phyloP scores from a whole-genome alignment of 2,888 invertebrate species.

The Drosophila gaucha region DNA sequence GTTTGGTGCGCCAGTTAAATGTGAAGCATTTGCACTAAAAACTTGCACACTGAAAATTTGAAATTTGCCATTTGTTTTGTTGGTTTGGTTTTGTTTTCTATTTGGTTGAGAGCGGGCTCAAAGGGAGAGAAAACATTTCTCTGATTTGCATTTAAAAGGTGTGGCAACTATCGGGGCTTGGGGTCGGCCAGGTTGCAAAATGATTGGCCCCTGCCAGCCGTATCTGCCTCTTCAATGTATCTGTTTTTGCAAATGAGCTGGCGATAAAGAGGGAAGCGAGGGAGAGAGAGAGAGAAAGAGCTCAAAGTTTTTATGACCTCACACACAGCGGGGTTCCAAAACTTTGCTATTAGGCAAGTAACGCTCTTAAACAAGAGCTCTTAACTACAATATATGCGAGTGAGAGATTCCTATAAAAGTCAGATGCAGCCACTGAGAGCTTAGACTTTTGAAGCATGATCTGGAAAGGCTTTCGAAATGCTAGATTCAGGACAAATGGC shows the following conservation, averaged over 20 bases:
- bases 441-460: background rate
- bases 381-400: constrained; percentile 8
- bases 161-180: constrained; percentile 48
- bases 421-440: background rate
- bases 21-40: constrained; percentile 69
- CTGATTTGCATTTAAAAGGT: constrained; percentile 77
- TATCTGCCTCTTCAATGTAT: constrained; percentile 46
- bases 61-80: constrained; percentile 68
- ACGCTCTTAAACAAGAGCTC: constrained; percentile 31
- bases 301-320: constrained; percentile 33
- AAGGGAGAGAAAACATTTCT: constrained; percentile 59
- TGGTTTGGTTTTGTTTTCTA: constrained; percentile 38
- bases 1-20: constrained; percentile 67
- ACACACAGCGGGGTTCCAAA: constrained; percentile 32
- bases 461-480: background rate
- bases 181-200: constrained; percentile 33
- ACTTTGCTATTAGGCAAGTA: constrained; percentile 44
- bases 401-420: background rate
- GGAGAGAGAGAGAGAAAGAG: background rate
- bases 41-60: constrained; percentile 67
- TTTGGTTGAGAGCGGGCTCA: constrained; percentile 13
- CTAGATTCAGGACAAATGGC: no score
- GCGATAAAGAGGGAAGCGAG: background rate
- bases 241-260: constrained; percentile 37
- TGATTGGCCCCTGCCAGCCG: constrained; percentile 2